Percentiles rank a stretch among this genome's conserved stretches.
Conservation (phyloP, 2,113 vertebrate species). For the Sinocyclocheilus anshuiensis region DNA sequence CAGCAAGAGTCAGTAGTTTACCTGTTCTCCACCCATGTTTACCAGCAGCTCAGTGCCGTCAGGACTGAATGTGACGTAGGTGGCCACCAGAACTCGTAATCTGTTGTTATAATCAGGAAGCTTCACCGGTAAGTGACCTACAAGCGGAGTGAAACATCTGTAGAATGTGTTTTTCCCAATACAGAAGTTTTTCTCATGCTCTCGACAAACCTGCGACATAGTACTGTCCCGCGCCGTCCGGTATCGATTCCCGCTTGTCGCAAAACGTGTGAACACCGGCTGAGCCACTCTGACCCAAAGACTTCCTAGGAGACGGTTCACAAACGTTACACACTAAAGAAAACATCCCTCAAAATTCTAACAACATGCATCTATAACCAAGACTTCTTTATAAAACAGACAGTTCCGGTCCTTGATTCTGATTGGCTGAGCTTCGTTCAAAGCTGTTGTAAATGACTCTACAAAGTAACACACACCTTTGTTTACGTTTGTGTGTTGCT, state of each 20-base stretch:
- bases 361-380: not conserved
- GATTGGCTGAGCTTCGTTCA: no score
- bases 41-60: constrained; percentile 96
- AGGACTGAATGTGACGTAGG: constrained; percentile 97
- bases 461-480: no score
- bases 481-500: no score
- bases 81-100: constrained; percentile 92
- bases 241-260: constrained; percentile 90
- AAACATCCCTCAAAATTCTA: not conserved
- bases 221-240: constrained; percentile 94
- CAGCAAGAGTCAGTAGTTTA: constrained; percentile 56
- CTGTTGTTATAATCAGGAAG: constrained; percentile 94
- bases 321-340: not conserved
- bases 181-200: no score
- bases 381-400: not conserved
- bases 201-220: constrained; percentile 90
- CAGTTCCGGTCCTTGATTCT: no score
- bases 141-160: not conserved
- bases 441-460: no score
- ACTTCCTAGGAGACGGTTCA: constrained; percentile 78
- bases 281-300: constrained; percentile 83
- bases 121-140: constrained; percentile 95
- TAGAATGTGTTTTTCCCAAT: not conserved
- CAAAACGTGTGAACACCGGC: constrained; percentile 94
- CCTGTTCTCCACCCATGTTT: constrained; percentile 99